Evolutionary conservation across 2,113 vertebrate genomes (phyloP), one percentile per base, ranked within the genome.

Genomic region (Cavia porcellus): DNA sequence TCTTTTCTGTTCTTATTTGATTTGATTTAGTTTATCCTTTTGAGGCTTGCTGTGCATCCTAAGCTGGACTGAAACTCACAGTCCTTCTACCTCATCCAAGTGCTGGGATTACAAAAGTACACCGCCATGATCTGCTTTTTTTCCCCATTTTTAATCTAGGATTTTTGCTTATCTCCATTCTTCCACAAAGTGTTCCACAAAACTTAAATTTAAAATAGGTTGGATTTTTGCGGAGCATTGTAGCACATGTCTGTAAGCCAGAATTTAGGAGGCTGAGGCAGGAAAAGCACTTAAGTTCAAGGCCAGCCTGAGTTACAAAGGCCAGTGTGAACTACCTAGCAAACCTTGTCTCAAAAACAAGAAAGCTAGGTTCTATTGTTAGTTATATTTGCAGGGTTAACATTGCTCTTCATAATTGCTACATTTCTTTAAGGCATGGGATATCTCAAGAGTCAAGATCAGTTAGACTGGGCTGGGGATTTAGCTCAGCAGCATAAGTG

Each of bases 111-210:
- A 79, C 45, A 50, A 45, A 45, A 75, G 72, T 5, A 4, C 45
- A 75, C 10, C 38, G 13, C 22, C 9, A 75, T 42, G 20, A 25
- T 22, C 38, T 13, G 72, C 45, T 57, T 57, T 57, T 19, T 57
- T 35, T 6, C 20, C 20, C 81, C 61, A 10, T 90, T 93, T 45
- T 86, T 52, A 90, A 17, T 61, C 42, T 70, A 52, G 35, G 19
- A 55, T 90, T 94, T 50, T 45, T 45, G 15, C 17, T 93, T 59
- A 68, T 9, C 24, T 6, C 50, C 59, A 75, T 77, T 93, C 55
- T 68, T 93, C 55, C 52, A 79, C 86, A n/a, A 82, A 92, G 38
- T 90, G 70, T 87, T 77, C 86, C 95, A 35, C 57, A 92, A 96
- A 95, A 90, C n/a, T 68, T 86, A 32, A 70, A 79, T 77, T 95